A percentile compares a stretch with the other conserved stretches of the same genome.
Evolutionary conservation across 2,797 vertebrate genomes (phyloP).

Genomic region (Pseudochirops corinnae): DNA sequence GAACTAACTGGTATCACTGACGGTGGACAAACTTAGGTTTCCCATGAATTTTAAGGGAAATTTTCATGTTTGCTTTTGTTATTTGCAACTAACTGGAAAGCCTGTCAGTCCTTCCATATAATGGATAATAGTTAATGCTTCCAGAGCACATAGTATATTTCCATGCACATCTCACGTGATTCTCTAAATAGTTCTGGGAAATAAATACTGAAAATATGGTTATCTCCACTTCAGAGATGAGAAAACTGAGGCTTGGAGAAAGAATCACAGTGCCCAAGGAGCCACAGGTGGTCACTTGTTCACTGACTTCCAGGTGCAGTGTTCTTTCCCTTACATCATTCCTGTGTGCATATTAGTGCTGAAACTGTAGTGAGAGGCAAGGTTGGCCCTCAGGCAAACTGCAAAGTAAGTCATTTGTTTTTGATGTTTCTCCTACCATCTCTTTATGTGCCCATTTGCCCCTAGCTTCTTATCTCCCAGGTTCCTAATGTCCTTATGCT

Average conservation of each 20-base stretch:
- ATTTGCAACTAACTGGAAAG: neutral
- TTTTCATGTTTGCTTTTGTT: neutral
- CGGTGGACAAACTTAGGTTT: constrained; percentile 48
- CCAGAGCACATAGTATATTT: neutral
- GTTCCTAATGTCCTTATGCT: neutral
- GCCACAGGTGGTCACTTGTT: neutral
- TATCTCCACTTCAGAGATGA: neutral
- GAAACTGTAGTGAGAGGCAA: neutral
- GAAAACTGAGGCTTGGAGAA: neutral
- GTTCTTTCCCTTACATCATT: neutral
- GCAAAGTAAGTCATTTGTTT: neutral
- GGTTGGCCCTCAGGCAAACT: neutral
- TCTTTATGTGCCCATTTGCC: neutral
- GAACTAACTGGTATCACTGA: constrained; percentile 80
- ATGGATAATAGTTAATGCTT: neutral
- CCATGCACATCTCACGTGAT: neutral
- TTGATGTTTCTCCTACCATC: neutral
- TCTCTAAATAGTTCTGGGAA: neutral
- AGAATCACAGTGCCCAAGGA: neutral
- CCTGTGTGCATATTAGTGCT: neutral
- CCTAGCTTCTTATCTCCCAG: neutral
- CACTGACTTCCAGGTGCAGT: neutral
- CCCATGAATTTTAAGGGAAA: neutral
- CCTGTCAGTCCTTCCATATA: neutral
- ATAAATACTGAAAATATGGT: neutral